A percentile compares a stretch with the other conserved stretches of the same genome.
Evolutionary conservation across 2,113 vertebrate species (phyloP).

Genomic region (Scophthalmus maximus): DNA sequence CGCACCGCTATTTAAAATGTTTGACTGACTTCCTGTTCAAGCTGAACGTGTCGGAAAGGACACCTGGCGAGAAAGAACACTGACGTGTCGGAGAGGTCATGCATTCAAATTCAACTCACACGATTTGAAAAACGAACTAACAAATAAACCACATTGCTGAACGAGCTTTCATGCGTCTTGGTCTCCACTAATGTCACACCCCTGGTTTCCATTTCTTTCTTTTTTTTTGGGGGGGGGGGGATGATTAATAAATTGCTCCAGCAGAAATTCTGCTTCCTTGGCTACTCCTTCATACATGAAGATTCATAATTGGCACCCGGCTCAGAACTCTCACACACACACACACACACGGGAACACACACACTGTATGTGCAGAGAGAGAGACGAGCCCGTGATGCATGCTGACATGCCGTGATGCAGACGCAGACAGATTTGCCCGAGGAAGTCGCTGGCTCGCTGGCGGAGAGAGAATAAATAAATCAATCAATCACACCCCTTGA

Average conservation of each 20-base stretch:
- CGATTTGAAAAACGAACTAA: neutral
- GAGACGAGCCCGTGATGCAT: neutral
- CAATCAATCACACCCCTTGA: neutral
- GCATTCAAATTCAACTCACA: constrained; percentile 4
- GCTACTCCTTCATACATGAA: constrained; percentile 15
- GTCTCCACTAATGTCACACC: constrained; percentile 19
- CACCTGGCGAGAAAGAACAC: neutral
- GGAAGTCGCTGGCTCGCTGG: constrained; percentile 1
- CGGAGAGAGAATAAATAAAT: neutral
- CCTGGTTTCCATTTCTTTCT: neutral
- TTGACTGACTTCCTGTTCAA: constrained; percentile 45
- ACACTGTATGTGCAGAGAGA: neutral
- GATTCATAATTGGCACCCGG: constrained; percentile 8
- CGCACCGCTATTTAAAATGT: constrained; percentile 58
- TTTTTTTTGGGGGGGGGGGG: too few relatives aligned
- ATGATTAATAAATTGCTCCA: constrained; percentile 15
- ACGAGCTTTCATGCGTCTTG: constrained; percentile 23
- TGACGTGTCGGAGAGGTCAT: neutral
- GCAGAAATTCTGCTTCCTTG: neutral
- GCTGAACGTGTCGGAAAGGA: constrained; percentile 1
- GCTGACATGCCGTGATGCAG: neutral
- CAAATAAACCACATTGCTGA: constrained; percentile 12
- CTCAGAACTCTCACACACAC: neutral
- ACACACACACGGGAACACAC: neutral
- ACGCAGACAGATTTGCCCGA: constrained; percentile 4